A percentile compares a stretch with the other conserved stretches of the same genome.
phyloP scores from a whole-genome alignment of 2,888 invertebrate species.

The Meteorus cinctellus region DNA sequence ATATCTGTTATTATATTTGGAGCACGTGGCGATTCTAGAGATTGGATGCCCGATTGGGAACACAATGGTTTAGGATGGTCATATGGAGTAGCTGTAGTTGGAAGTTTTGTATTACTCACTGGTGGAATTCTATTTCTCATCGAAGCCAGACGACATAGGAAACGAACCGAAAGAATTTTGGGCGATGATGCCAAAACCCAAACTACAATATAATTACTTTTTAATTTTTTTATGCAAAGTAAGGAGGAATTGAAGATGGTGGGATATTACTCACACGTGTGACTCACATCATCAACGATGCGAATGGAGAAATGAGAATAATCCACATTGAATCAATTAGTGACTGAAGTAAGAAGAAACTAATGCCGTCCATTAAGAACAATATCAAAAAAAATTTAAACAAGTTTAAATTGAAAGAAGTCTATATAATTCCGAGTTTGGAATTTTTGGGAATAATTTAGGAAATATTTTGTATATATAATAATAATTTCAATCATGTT shows the following conservation, averaged over 20 bases:
- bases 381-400: no score
- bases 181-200: constrained; percentile 81
- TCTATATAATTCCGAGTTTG: no score
- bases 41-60: constrained; percentile 98
- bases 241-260: not conserved
- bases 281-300: not conserved
- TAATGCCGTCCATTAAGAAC: not conserved
- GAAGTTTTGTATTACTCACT: constrained; percentile 83
- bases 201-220: constrained; percentile 80
- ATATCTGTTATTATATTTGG: constrained; percentile 92
- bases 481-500: not conserved
- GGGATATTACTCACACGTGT: not conserved
- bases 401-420: no score
- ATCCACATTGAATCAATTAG: not conserved
- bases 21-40: constrained; percentile 90
- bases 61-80: constrained; percentile 97
- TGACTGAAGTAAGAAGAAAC: not conserved
- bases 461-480: constrained; percentile 6
- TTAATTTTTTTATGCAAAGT: not conserved
- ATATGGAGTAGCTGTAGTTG: constrained; percentile 88
- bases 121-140: constrained; percentile 87
- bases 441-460: not conserved
- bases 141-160: constrained; percentile 86
- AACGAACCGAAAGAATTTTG: constrained; percentile 82
- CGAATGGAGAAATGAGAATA: not conserved